Evolutionary conservation across 2,797 vertebrate species (phyloP), one percentile per base, ranked within the genome.

Genomic region (Syndactyla subalaris): DNA sequence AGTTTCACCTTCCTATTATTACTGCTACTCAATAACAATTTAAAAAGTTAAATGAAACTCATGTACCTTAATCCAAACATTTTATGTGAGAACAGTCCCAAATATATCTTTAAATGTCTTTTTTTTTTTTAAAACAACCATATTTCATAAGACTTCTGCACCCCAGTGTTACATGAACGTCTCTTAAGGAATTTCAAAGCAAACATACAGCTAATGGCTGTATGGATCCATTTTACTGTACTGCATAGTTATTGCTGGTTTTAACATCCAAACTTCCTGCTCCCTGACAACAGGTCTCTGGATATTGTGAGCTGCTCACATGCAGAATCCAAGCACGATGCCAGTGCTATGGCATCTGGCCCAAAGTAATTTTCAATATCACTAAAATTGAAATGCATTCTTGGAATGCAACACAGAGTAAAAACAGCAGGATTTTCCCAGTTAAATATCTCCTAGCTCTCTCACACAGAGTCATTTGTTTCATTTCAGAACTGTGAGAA

Each of bases 321-420:
- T 10, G 14, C 34, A 12, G 21, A 63, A 1, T n/a, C 36, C 71
- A 21, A 29, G 9, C 23, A 38, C 0, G 0, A 21, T 8, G 52
- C 4, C 72, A 51, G 41, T 5, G 2, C 24, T 34, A 22, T 51
- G 38, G 41, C 57, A 29, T 48, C 41, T 87, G 49, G 7, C 61
- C 72, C 48, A 14, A 73, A 83, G 27, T n/a, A 5, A 12, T 79
- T 61, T 46, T 21, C 49, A 67, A 2, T 36, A 36, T 14, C 57
- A 71, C 8, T 45, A 32, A 84, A 78, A 83, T 0, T 43, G 27
- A 85, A 83, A 61, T 34, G 19, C 9, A 27, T 62, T 80, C 26
- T 67, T 57, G 27, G 14, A 54, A 15, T 15, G 8, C 30, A 77
- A 48, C 26, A 18, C 3, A 14, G 21, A 29, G 6, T 17, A 77